Conservation (phyloP, 1,140 invertebrate species). For the Aporrectodea caliginosa region DNA sequence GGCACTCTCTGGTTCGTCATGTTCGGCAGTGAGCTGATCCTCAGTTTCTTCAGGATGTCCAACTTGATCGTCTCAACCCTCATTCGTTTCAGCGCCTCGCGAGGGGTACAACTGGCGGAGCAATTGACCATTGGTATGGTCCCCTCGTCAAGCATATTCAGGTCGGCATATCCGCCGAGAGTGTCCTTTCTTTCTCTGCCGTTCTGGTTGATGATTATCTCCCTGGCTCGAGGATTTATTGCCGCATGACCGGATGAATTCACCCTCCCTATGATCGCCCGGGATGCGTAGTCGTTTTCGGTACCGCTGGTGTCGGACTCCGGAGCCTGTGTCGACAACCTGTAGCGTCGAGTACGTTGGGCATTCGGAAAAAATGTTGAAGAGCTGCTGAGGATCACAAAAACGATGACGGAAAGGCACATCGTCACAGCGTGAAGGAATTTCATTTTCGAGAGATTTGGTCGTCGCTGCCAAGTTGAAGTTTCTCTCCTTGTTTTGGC, state of each 20-base stretch:
- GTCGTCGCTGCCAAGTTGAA: too few species aligned
- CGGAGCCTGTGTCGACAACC: background rate
- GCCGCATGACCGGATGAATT: background rate
- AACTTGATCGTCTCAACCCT: constrained; percentile 69
- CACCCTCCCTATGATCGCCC: background rate
- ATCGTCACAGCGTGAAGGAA: too few species aligned
- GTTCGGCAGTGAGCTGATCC: constrained; percentile 68
- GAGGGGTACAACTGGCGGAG: background rate
- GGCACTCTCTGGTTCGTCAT: constrained; percentile 48
- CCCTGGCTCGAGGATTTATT: background rate
- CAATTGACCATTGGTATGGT: background rate
- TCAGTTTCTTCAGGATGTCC: constrained; percentile 72
- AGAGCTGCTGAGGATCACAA: too few species aligned
- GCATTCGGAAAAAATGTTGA: too few species aligned
- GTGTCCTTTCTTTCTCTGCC: background rate
- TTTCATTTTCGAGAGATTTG: too few species aligned
- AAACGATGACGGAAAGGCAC: too few species aligned
- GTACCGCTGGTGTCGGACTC: background rate
- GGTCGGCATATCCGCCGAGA: background rate
- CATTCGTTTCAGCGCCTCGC: background rate
- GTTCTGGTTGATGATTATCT: background rate
- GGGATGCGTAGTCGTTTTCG: background rate
- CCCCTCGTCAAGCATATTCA: background rate
- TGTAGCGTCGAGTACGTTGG: too few species aligned
- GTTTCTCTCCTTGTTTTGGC: too few species aligned